Percentiles rank a stretch among this genome's conserved stretches.
These are phyloP conservation scores for Drosophila virilis DNA, from an alignment of 1,140 invertebrate species.

Conservation along the genomic window DNA sequence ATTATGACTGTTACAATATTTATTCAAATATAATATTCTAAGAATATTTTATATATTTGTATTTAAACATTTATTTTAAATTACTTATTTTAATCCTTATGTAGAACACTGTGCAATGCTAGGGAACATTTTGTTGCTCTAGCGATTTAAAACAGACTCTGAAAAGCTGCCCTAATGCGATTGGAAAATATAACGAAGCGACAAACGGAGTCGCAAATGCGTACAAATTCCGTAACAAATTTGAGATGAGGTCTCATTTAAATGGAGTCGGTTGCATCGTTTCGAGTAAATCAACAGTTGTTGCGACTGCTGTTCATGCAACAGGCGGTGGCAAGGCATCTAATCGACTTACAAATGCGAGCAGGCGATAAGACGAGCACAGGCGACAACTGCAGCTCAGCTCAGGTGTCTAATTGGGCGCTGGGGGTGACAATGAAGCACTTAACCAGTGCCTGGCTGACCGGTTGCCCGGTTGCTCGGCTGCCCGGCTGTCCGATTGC, in stretches of 20 bases:
- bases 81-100: too few species aligned
- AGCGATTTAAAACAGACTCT: too few species aligned
- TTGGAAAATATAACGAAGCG: too few species aligned
- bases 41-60: too few species aligned
- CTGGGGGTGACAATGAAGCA: conserved; percentile 81
- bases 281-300: background rate
- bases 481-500: conserved; percentile 2
- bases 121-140: too few species aligned
- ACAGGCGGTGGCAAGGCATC: conserved; percentile 7
- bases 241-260: conserved; percentile 11
- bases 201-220: background rate
- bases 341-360: conserved; percentile 38
- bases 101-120: too few species aligned
- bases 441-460: conserved; percentile 48
- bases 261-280: background rate
- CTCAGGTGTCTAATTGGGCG: conserved; percentile 81
- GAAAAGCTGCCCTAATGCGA: too few species aligned
- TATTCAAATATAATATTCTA: too few species aligned
- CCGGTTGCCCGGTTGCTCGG: background rate
- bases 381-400: background rate
- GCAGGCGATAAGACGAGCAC: background rate
- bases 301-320: conserved; percentile 1
- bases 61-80: too few species aligned
- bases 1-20: too few species aligned
- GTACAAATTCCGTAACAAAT: background rate